phyloP scores from a whole-genome alignment of 2,113 vertebrate genomes.

The Origma solitaria region DNA sequence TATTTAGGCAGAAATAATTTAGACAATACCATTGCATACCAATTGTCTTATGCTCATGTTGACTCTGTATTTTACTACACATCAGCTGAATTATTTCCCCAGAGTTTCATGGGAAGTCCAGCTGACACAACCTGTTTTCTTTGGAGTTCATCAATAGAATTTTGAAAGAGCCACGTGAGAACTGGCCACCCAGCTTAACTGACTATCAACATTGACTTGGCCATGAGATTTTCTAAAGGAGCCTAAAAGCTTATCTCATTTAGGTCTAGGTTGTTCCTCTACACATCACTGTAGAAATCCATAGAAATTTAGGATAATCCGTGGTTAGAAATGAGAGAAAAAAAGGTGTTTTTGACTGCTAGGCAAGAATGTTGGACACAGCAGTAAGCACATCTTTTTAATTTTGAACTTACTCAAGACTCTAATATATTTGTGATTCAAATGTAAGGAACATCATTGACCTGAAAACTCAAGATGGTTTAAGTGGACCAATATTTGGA shows the following conservation, averaged over 20 bases:
- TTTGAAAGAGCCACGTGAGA: neutral
- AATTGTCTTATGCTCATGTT: rapidly evolving
- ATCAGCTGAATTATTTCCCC: neutral
- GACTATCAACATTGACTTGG: neutral
- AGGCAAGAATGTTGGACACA: neutral
- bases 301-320: neutral
- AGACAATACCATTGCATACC: neutral
- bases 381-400: neutral
- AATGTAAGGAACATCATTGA: neutral
- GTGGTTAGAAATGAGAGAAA: neutral
- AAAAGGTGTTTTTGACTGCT: neutral
- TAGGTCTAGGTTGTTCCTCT: neutral
- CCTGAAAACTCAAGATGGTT: neutral
- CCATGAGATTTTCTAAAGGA: neutral
- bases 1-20: neutral
- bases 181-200: neutral
- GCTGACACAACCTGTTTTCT: neutral
- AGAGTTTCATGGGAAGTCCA: neutral
- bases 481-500: neutral
- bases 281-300: neutral
- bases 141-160: neutral
- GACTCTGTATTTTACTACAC: neutral
- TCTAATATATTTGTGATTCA: neutral
- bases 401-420: neutral
- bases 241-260: neutral